Base-by-base conservation (phyloP, 2,113 vertebrate genomes). In the Gracilinanus agilis region DNA sequence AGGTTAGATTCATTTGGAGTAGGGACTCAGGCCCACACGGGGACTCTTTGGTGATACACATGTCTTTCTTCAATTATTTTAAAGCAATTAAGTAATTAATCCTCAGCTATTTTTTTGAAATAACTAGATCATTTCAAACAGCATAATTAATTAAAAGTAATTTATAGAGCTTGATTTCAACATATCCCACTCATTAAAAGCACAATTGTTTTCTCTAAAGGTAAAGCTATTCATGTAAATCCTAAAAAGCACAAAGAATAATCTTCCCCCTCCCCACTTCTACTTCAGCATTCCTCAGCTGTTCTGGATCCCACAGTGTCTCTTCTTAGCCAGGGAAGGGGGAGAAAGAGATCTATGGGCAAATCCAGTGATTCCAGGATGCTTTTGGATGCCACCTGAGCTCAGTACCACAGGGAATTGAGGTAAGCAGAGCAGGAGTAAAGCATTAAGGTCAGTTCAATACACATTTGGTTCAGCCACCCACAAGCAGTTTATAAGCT, bases 181-280 rank as follows among this genome's bases (percentile, higher is more conserved):
- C n/a, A 83, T 40, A 83, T 83, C 67, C 34, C 19, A 83, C 67
- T 40, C 67, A 83, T 83, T 83, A 83, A 83, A 83, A 83, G 1
- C n/a, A 83, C 67, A 83, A 83, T n/a, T 83, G n/a, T 83, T 83
- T 83, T 83, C 67, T 83, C n/a, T 83, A 83, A 83, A 83, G n/a
- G 19, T 83, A 83, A 40, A 83, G 6, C 19, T 40, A 83, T 83
- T 40, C 67, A 83, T 83, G 67, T 83, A 83, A 83, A 83, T 83
- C n/a, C n/a, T 83, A 40, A 83, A 83, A 83, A 83, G n/a, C 67
- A 40, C n/a, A 83, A 34, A 75, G 5, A 83, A 83, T 83, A 40
- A 40, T 83, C 12, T 34, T 12, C 29, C 16, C 34, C 34, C 13
- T 2, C n/a, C n/a, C n/a, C 16, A 3, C 24, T 83, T 83, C n/a